A percentile compares a stretch with the other conserved stretches of the same genome.
These are phyloP conservation scores for Crocidura indochinensis DNA, from an alignment of 2,797 vertebrate species.

Conservation along the genomic window DNA sequence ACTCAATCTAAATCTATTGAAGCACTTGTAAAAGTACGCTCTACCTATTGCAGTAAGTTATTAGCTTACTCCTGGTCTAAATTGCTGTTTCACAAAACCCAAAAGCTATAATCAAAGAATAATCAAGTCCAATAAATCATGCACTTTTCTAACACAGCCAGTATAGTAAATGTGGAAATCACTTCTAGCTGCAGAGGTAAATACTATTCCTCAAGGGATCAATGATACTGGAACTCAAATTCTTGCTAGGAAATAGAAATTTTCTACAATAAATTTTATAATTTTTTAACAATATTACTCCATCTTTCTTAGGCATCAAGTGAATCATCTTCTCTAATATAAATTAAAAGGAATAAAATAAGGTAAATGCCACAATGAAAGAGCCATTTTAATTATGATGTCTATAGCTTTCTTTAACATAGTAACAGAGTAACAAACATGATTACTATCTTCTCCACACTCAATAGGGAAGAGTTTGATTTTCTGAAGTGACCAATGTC, in stretches of 20 bases:
- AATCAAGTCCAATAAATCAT: constrained; percentile 12
- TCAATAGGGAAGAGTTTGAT: constrained; percentile 34
- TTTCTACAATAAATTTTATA: background rate
- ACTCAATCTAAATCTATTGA: constrained; percentile 45
- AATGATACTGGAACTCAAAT: background rate
- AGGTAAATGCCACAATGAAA: background rate
- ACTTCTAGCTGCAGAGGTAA: background rate
- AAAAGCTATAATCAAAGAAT: constrained; percentile 53
- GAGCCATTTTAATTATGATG: constrained; percentile 5
- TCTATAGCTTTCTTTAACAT: constrained; percentile 4
- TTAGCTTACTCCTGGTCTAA: background rate
- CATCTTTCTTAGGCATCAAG: background rate
- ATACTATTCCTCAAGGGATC: background rate
- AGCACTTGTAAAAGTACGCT: constrained; percentile 5
- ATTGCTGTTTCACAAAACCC: constrained; percentile 23
- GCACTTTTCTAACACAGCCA: background rate
- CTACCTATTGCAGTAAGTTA: constrained; percentile 16
- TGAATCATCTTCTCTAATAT: constrained; percentile 12
- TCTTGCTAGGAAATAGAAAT: background rate
- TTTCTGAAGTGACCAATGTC: constrained; percentile 5
- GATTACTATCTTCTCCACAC: constrained; percentile 24
- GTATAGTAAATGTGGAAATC: background rate
- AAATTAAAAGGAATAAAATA: background rate
- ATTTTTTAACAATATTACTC: constrained; percentile 19
- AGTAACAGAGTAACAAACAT: background rate